A percentile compares a stretch with the other conserved stretches of the same genome.
phyloP scores from a whole-genome alignment of 2,797 vertebrate genomes.

The Syndactyla subalaris region DNA sequence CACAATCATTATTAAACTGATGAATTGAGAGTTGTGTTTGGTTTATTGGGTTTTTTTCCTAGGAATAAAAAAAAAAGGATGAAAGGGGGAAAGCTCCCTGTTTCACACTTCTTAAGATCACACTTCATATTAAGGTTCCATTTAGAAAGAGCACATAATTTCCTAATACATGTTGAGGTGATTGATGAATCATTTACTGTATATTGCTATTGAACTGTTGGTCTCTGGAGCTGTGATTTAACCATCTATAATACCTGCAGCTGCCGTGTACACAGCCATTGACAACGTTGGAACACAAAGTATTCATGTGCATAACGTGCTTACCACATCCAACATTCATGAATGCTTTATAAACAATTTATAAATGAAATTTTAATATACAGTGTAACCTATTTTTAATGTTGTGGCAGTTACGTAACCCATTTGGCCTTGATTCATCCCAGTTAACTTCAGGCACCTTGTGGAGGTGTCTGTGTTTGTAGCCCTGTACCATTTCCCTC shows the following conservation, averaged over 20 bases:
- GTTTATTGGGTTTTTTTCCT: background rate
- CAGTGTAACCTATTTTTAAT: constrained; percentile 34
- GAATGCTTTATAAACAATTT: constrained; percentile 60
- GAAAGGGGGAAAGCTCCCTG: background rate
- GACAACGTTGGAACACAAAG: background rate
- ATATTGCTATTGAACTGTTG: constrained; percentile 43
- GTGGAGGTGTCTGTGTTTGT: background rate
- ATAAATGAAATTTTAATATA: constrained; percentile 56
- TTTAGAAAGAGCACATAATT: constrained; percentile 42
- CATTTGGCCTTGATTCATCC: constrained; percentile 28
- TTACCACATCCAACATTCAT: constrained; percentile 46
- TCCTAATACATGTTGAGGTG: constrained; percentile 20
- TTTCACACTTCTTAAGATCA: constrained; percentile 27
- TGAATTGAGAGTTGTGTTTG: background rate
- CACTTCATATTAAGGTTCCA: constrained; percentile 4
- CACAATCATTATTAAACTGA: background rate
- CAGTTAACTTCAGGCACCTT: background rate
- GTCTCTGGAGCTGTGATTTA: constrained; percentile 20
- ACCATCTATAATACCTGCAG: constrained; percentile 5
- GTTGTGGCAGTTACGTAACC: constrained; percentile 1
- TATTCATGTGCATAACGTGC: background rate
- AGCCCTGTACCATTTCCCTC: background rate
- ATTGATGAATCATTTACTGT: constrained; percentile 47
- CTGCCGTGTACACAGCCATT: background rate
- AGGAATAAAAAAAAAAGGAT: background rate